Base-by-base conservation (phyloP, 2,113 vertebrate species). In the Gorsachius goisagi region DNA sequence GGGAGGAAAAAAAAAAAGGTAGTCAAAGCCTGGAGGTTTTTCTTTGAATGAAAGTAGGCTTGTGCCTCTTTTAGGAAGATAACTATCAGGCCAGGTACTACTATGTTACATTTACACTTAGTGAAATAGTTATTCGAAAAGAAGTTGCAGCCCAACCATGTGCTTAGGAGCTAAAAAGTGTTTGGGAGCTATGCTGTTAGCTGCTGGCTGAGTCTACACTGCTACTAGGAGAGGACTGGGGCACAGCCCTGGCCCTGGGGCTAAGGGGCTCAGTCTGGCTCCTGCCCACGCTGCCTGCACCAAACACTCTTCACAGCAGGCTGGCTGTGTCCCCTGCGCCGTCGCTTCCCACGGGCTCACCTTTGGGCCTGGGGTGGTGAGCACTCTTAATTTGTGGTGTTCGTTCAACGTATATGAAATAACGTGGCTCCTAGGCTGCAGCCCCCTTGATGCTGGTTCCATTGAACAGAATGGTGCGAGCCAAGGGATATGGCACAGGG, bases 371-470 rank as follows among this genome's bases (percentile, higher is more conserved):
- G 35, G 6, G 4, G n/a, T 68, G 22, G 32, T 45, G 16, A 85
- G 7, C 26, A 30, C 26, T 49, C n/a, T 8, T 45, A 9, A 9
- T 75, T n/a, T 72, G 9, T 64, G 50, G 16, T 33, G 12, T 68
- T 80, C 92, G 44, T 69, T 81, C 50, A 33, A 2, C 11, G 17
- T 45, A 3, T n/a, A 9, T 47, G 71, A 72, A 85, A 66, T 66
- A 56, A 41, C 0, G 0, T 4, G 11, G 22, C 16, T 30, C 37
- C 2, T 3, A 26, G 53, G 12, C 37, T 63, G 44, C 49, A 77
- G 49, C 11, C 28, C 49, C 68, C 64, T 15, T 26, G 24, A 24
- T 20, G 30, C 37, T 53, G 9, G 21, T 58, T 89, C 53, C 59
- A 41, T 4, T 4, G 39, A 50, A 52, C 44, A 47, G 50, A 66